Percentiles rank a stretch among this genome's conserved stretches.
Conservation (phyloP, 1,140 invertebrate genomes). For the Eriosoma lanigerum region DNA sequence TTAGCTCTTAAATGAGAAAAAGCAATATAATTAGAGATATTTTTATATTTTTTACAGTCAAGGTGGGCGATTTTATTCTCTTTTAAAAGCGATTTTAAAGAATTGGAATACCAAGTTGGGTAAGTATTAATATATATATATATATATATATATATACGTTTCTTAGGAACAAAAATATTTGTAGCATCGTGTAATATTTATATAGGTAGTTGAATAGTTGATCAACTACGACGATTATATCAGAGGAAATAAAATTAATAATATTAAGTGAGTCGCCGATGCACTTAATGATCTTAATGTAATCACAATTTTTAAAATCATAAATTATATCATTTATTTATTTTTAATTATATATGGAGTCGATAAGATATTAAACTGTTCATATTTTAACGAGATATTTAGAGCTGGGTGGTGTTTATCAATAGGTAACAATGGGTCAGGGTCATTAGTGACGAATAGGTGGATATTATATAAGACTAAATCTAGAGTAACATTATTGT, state of each 20-base stretch:
- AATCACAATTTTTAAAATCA: background rate
- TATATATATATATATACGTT: too few relatives aligned
- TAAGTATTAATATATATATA: background rate
- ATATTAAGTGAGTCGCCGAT: background rate
- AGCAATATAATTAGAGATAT: background rate
- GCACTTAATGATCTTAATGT: background rate
- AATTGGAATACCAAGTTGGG: background rate
- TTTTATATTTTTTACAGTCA: background rate
- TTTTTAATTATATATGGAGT: too few relatives aligned
- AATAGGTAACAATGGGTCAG: background rate
- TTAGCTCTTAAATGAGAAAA: background rate
- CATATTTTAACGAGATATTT: conserved; percentile 4
- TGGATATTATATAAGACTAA: background rate
- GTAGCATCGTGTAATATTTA: background rate
- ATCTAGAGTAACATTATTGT: conserved; percentile 18
- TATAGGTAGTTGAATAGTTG: too few relatives aligned
- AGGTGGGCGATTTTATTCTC: conserved; percentile 6
- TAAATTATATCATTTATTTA: background rate
- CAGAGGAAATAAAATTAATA: background rate
- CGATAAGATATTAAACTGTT: background rate
- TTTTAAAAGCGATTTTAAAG: background rate
- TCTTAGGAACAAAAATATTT: background rate
- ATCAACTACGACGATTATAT: too few relatives aligned
- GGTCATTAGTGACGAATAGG: background rate
- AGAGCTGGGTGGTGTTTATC: background rate